Evolutionary conservation across 2,113 vertebrate species (phyloP), one percentile per base, ranked within the genome.

Genomic region (Embiotoca jacksoni): DNA sequence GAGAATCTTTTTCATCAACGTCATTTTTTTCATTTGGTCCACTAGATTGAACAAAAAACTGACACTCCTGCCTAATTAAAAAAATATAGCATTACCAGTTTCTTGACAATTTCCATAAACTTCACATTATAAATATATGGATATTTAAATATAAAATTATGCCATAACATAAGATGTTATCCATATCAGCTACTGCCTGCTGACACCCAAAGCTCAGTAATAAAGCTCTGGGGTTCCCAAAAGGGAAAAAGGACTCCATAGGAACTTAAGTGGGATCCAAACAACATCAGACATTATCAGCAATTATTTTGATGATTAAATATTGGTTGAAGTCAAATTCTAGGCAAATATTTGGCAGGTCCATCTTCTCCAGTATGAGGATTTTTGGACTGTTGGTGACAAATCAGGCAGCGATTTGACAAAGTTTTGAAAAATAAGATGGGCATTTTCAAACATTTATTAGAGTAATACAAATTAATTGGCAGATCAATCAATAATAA

Each of bases 301-400:
- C 6, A 0, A 56, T 46, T 23, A 30, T 13, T 41, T 5, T 33
- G 53, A 58, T 35, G 13, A 39, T 30, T 0, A 23, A 23, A 23
- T 23, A 23, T 23, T 23, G 23, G 11, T 54, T 53, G 0, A 57
- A 30, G 6, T 60, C 0, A 14, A 5, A 52, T 41, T 61, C 47
- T n/a, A n/a, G 13, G 36, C n/a, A 31, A 31, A 14, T 6, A 44
- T 7, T 44, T 46, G 14, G 49, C 13, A 13, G 3, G 4, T 16
- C 23, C 4, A 36, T 23, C 31, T 5, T 78, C 3, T 55, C 37
- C 23, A 35, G 6, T 47, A 14, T 13, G 5, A 11, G 6, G 3
- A 61, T 44, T 47, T 64, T 44, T 44, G 41, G 41, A 13, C 41
- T 44, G 3, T 44, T 11, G 2, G 41, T 23, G 10, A 44, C 41